Conservation (phyloP, 2,113 vertebrate species). For the Caloenas nicobarica region DNA sequence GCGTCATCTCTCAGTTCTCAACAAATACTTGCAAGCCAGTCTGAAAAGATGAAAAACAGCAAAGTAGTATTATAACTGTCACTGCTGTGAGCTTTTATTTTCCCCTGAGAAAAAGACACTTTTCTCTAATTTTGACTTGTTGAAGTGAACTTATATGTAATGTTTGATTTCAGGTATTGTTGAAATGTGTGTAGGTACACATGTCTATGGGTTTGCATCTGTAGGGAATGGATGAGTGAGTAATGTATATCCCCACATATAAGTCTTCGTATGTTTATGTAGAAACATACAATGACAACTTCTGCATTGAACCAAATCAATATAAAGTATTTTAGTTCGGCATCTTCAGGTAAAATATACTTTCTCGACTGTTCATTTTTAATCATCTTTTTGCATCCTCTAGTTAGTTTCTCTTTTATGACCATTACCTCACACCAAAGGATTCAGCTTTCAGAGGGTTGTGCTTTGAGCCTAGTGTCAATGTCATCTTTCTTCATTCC, state of each 20-base stretch:
- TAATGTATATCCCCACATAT: neutral
- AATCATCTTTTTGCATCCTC: neutral
- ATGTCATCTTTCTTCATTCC: neutral
- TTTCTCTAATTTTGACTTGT: neutral
- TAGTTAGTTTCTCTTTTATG: neutral
- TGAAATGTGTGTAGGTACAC: neutral
- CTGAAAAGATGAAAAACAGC: neutral
- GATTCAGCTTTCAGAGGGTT: neutral
- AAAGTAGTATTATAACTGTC: neutral
- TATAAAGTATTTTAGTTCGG: neutral
- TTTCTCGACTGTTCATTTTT: neutral
- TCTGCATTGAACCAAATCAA: neutral
- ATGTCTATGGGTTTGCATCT: accelerated
- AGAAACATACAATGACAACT: neutral
- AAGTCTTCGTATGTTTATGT: neutral
- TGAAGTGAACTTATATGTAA: neutral
- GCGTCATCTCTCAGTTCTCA: neutral
- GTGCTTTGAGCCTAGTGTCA: neutral
- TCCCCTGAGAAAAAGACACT: neutral
- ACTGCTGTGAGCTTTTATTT: neutral
- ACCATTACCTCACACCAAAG: neutral
- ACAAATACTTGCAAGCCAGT: neutral
- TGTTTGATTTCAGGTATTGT: neutral
- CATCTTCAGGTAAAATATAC: neutral
- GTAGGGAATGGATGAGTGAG: neutral